Conservation (phyloP, 2,113 vertebrate species). For the Lipotes vexillifer region DNA sequence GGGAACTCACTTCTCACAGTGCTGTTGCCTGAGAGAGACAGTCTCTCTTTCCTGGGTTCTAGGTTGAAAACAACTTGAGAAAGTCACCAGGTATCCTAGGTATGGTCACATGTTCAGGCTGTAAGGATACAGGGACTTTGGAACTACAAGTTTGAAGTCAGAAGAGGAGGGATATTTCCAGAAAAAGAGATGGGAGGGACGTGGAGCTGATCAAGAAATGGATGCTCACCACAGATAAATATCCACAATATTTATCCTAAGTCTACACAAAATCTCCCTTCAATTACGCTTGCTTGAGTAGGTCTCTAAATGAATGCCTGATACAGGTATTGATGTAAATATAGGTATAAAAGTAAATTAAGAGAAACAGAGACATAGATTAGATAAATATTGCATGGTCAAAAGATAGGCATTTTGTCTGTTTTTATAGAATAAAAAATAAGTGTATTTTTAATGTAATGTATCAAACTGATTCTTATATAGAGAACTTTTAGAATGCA, state of each 20-base stretch:
- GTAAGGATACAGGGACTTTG: neutral
- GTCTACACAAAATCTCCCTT: neutral
- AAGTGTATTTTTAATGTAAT: neutral
- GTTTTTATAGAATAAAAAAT: neutral
- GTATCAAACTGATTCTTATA: neutral
- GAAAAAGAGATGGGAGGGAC: neutral
- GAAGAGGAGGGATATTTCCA: neutral
- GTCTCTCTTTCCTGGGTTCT: neutral
- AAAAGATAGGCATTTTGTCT: neutral
- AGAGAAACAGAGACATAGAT: neutral
- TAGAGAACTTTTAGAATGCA: neutral
- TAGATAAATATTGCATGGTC: neutral
- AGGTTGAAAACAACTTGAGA: neutral
- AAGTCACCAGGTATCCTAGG: neutral
- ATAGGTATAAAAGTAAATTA: neutral
- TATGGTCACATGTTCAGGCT: neutral
- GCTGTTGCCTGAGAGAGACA: neutral
- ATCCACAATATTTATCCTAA: neutral
- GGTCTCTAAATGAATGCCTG: neutral
- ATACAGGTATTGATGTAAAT: neutral
- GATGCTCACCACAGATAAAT: neutral
- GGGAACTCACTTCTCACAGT: neutral
- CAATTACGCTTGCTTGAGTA: neutral
- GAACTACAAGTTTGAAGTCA: neutral
- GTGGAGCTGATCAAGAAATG: neutral